Percentiles rank a stretch among this genome's conserved stretches.
phyloP scores from a whole-genome alignment of 2,888 invertebrate genomes.

The Heptascelio sp. region DNA sequence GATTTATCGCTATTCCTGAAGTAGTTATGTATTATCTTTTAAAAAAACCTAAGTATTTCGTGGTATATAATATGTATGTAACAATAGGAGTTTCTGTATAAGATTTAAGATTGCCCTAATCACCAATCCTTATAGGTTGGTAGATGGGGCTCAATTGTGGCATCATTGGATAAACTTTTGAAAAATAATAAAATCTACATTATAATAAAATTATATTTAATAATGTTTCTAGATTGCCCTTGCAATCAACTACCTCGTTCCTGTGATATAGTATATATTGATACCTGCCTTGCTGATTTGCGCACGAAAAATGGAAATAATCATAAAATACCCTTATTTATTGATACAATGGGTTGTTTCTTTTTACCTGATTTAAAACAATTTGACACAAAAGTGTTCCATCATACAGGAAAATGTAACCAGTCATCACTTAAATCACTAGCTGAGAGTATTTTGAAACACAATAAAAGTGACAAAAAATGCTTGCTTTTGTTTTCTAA shows the following conservation, averaged over 20 bases:
- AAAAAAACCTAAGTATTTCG: too few relatives aligned
- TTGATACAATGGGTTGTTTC: constrained; percentile 61
- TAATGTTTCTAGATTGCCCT: constrained; percentile 73
- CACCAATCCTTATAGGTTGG: too few relatives aligned
- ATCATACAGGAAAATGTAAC: background rate
- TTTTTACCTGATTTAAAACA: constrained; percentile 77
- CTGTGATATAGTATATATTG: constrained; percentile 76
- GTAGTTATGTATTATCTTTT: too few relatives aligned
- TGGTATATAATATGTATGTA: too few relatives aligned
- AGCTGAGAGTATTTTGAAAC: constrained; percentile 26
- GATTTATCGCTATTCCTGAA: too few relatives aligned
- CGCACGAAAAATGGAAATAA: constrained; percentile 30
- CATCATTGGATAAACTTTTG: too few relatives aligned
- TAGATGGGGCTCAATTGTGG: too few relatives aligned
- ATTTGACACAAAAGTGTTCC: constrained; percentile 27
- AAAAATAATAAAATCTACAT: too few relatives aligned
- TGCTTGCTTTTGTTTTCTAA: constrained; percentile 75
- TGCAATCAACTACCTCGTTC: constrained; percentile 74
- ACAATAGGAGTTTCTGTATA: too few relatives aligned
- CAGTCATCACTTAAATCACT: constrained; percentile 22
- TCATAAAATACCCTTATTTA: constrained; percentile 22
- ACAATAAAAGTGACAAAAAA: constrained; percentile 49
- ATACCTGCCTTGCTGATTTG: constrained; percentile 73
- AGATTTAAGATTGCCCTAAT: too few relatives aligned
- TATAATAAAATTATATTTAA: background rate